Percentiles rank a stretch among this genome's conserved stretches.
These are phyloP conservation scores for Euthynnus affinis DNA, from an alignment of 2,797 vertebrate genomes.

Conservation along the genomic window DNA sequence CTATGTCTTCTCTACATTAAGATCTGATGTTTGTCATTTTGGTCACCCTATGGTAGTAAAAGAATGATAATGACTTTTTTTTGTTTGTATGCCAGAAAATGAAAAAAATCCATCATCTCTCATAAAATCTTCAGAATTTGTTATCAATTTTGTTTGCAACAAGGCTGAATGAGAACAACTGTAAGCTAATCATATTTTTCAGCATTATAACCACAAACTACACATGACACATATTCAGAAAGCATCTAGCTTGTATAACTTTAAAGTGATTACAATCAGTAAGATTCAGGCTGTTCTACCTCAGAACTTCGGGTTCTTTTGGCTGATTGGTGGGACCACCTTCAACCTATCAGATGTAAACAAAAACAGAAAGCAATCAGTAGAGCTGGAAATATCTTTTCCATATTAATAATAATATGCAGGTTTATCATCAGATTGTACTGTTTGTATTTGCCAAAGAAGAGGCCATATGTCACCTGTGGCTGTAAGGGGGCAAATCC, in stretches of 20 bases:
- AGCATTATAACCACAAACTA: neutral
- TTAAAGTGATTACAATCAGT: neutral
- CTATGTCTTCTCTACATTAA: neutral
- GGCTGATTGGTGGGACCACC: slow-evolving; percentile 84
- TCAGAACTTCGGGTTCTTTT: slow-evolving; percentile 92
- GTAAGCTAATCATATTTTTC: neutral
- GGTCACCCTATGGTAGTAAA: no score
- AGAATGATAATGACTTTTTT: no score
- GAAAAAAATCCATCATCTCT: neutral
- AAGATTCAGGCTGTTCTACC: slow-evolving; percentile 77
- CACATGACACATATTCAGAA: neutral
- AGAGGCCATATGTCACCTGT: slow-evolving; percentile 85
- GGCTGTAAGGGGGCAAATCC: slow-evolving; percentile 97
- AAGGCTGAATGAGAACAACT: neutral
- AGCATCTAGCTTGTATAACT: neutral
- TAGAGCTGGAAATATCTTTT: neutral
- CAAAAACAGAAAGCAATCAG: slow-evolving; percentile 8
- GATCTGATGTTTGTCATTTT: neutral
- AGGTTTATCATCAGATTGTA: neutral
- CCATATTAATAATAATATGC: neutral
- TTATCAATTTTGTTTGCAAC: neutral
- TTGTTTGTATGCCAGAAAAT: no score
- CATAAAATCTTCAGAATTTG: neutral
- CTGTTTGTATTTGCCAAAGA: neutral
- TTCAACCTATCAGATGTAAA: slow-evolving; percentile 80